Evolutionary conservation across 2,113 vertebrate species (phyloP).

Genomic region (Synodontis membranacea): DNA sequence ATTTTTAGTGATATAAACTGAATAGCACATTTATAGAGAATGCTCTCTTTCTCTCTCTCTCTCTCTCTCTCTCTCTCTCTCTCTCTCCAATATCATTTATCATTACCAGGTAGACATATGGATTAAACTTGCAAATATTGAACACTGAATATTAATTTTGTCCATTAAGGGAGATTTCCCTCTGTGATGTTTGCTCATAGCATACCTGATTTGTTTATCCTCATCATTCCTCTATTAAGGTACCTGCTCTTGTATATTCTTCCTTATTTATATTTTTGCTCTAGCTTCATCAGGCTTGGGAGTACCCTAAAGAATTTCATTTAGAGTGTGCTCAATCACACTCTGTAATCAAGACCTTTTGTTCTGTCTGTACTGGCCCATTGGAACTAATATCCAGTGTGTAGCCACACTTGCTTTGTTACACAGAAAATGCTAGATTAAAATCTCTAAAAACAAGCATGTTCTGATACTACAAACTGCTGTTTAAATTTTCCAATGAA

Average conservation of each 20-base stretch:
- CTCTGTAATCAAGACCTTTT: conserved; percentile 9
- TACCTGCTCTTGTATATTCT: conserved; percentile 25
- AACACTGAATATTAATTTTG: conserved; percentile 62
- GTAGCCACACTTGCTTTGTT: not conserved
- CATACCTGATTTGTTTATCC: conserved; percentile 11
- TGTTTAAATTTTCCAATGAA: not conserved
- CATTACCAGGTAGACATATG: not conserved
- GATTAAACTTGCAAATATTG: not conserved
- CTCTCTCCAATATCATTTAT: not conserved
- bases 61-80: not conserved
- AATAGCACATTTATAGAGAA: not conserved
- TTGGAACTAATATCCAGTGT: not conserved
- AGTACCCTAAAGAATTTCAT: not conserved
- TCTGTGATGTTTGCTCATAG: conserved; percentile 39
- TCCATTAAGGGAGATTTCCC: conserved; percentile 58
- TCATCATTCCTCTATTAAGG: not conserved
- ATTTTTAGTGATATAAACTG: not conserved
- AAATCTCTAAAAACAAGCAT: not conserved
- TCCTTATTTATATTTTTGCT: conserved; percentile 14
- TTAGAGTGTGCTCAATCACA: not conserved
- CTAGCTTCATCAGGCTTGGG: not conserved
- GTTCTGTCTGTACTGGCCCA: not conserved
- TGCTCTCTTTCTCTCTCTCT: not conserved
- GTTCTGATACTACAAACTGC: not conserved
- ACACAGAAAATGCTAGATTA: not conserved